These are phyloP conservation scores for Drosophila auraria DNA, from an alignment of 1,140 invertebrate species.

Conservation along the genomic window DNA sequence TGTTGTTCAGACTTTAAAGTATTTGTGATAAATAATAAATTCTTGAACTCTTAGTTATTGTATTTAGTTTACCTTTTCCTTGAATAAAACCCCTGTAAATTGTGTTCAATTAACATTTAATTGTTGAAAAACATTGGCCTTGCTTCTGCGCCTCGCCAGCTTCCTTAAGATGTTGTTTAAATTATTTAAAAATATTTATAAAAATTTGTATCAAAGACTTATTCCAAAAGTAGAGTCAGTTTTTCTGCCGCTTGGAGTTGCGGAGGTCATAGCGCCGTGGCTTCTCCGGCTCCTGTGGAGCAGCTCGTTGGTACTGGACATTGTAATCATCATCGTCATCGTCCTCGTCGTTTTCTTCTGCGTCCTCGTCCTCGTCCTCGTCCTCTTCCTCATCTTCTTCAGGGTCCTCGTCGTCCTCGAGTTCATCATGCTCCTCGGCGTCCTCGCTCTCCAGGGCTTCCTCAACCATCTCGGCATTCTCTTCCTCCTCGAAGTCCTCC, in stretches of 20 bases:
- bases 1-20: background rate
- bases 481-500: background rate
- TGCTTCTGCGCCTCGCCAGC: no score
- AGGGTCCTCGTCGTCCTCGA: background rate
- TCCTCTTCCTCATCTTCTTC: background rate
- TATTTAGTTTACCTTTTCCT: no score
- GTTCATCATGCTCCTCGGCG: background rate
- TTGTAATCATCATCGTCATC: constrained; percentile 48
- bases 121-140: background rate
- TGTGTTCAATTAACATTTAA: background rate
- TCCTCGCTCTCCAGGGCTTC: background rate
- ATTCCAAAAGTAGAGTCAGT: background rate
- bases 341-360: background rate
- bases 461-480: background rate
- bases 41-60: no score
- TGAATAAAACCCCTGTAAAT: background rate
- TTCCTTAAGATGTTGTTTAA: background rate
- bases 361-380: background rate
- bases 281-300: constrained; percentile 6
- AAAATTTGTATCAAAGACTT: background rate
- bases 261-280: constrained; percentile 61
- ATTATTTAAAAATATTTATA: background rate
- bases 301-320: constrained; percentile 3
- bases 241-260: constrained; percentile 32
- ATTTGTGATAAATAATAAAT: background rate